Percentiles rank a stretch among this genome's conserved stretches.
These are phyloP conservation scores for Silurus aristotelis DNA, from an alignment of 2,797 vertebrate species.

Conservation along the genomic window DNA sequence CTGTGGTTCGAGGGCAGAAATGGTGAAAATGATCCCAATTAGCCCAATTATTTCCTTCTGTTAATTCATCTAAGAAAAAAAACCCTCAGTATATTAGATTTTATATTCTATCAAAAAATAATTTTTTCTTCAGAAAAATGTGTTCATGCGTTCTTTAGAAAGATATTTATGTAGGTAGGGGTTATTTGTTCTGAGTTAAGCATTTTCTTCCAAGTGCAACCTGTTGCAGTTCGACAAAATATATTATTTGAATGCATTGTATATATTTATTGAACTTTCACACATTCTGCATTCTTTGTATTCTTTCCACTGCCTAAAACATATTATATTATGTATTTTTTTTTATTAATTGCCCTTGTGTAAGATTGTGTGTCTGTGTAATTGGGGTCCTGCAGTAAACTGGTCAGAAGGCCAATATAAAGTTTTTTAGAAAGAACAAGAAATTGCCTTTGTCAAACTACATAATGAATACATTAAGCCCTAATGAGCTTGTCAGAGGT, in stretches of 20 bases:
- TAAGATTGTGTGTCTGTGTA: background rate
- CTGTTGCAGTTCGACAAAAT: background rate
- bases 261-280: too few species aligned
- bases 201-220: too few species aligned
- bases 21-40: constrained; percentile 21
- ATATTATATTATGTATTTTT: background rate
- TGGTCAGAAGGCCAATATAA: background rate
- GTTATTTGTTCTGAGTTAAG: background rate
- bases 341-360: background rate
- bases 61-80: constrained; percentile 19
- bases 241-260: too few species aligned
- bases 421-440: too few species aligned
- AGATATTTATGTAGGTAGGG: background rate
- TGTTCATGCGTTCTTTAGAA: background rate
- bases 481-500: too few species aligned
- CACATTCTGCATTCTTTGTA: background rate
- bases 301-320: background rate
- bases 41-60: constrained; percentile 22
- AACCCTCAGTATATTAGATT: background rate
- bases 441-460: too few species aligned
- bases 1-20: constrained; percentile 11
- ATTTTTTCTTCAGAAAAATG: background rate
- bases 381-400: background rate
- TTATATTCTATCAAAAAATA: background rate
- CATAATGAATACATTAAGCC: too few species aligned